Percentiles rank a stretch among this genome's conserved stretches.
Conservation (phyloP, 1,140 invertebrate genomes). For the Metaphire vulgaris region DNA sequence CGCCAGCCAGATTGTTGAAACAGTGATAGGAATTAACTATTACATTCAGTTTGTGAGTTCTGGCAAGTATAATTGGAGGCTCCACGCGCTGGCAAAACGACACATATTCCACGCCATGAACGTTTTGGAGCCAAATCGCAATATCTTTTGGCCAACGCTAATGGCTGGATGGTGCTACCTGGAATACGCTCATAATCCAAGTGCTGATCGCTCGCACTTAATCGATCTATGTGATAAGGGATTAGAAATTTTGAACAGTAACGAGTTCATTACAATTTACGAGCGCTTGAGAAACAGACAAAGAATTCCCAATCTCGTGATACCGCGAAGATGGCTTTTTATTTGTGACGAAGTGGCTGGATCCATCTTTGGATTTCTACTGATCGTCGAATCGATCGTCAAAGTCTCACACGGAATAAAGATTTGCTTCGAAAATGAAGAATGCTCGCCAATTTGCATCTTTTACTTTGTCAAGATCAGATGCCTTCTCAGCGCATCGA, state of each 20-base stretch:
- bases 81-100: neutral
- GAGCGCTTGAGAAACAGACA: neutral
- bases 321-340: neutral
- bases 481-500: neutral
- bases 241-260: neutral
- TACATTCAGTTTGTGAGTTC: neutral
- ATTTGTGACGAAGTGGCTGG: neutral
- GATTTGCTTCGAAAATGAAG: neutral
- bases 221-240: neutral
- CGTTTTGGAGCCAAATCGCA: neutral
- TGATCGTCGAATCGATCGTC: neutral
- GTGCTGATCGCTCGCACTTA: neutral
- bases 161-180: neutral
- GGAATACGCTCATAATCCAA: neutral
- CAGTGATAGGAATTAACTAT: neutral
- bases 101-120: neutral
- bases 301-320: neutral
- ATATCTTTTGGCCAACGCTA: neutral
- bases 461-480: neutral
- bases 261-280: neutral
- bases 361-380: neutral
- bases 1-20: neutral
- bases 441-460: neutral
- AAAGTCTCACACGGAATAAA: neutral
- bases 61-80: neutral